These are phyloP conservation scores for Dilophus febrilis DNA, from an alignment of 2,888 invertebrate genomes.

Conservation along the genomic window DNA sequence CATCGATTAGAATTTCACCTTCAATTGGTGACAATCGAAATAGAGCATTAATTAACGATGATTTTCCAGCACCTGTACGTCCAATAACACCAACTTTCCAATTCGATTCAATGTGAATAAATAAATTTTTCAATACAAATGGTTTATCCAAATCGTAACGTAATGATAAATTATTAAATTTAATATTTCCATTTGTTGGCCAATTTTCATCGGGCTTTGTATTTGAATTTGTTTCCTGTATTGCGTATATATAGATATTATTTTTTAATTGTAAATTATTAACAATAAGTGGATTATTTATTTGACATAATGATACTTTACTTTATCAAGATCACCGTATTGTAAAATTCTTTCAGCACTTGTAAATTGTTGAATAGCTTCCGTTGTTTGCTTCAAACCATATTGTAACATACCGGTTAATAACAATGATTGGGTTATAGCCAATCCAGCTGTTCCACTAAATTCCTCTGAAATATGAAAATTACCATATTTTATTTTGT, in stretches of 20 bases:
- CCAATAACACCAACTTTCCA: slow-evolving; percentile 42
- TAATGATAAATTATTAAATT: slow-evolving; percentile 33
- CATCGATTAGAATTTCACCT: slow-evolving; percentile 38
- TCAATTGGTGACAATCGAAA: slow-evolving; percentile 33
- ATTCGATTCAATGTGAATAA: slow-evolving; percentile 41
- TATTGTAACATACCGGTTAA: slow-evolving; percentile 55
- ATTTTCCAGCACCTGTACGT: slow-evolving; percentile 61
- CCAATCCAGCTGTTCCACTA: slow-evolving; percentile 53
- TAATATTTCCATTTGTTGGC: slow-evolving; percentile 25
- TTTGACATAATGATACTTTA: too few species aligned
- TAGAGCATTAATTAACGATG: slow-evolving; percentile 30
- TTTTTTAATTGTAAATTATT: background rate
- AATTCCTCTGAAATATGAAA: slow-evolving; percentile 24
- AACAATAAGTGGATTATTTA: too few species aligned
- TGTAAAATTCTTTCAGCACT: slow-evolving; percentile 55
- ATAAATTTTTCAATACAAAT: slow-evolving; percentile 51
- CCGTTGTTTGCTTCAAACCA: slow-evolving; percentile 51
- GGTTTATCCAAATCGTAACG: slow-evolving; percentile 34
- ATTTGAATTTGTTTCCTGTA: slow-evolving; percentile 2
- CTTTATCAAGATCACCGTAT: slow-evolving; percentile 47
- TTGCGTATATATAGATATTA: background rate
- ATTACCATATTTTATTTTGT: background rate
- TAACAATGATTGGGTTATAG: slow-evolving; percentile 49
- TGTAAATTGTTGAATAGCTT: slow-evolving; percentile 51
- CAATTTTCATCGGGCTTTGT: slow-evolving; percentile 3